Base-by-base conservation (phyloP, 2,888 invertebrate genomes). In the Agrochola lychnidis region DNA sequence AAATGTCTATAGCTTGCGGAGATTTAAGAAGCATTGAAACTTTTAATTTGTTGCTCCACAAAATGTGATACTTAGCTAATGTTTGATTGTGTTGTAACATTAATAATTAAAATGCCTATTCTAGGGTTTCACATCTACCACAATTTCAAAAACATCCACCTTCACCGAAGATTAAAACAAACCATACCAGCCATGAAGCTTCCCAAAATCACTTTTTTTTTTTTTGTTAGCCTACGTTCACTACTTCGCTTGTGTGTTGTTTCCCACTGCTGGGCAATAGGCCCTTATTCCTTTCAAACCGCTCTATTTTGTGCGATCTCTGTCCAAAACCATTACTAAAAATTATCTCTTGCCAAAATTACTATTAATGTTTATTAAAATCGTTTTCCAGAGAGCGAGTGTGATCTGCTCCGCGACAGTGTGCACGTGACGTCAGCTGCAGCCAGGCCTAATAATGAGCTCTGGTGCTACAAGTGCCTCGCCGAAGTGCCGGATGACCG, bases 381-480 rank as follows among this genome's bases (percentile, higher is more conserved):
- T 66, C 81, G 4, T 19, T 19, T 94, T 96, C 69, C 94, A 96
- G 96, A 93, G 66, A 85, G 95, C 48, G 88, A 90, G 51, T 91
- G 94, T 79, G 96, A 96, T 89, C 91, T 97, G 4, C 96, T 97
- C 66, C 96, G 97, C 7, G 97, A 97, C 92, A 97, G 97, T 86
- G 97, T 97, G 74, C 98, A 98, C 94, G 97, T 98, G 88, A 99
- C 98, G 0, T 98, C 98, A 83, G 98, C 98, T 59, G 98, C 98
- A 42, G 97, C 98, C 48, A 97, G 98, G 91, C 98, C 98, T 84
- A 97, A 97, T 87, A 98, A 98, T 93, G 98, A 98, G 92, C 97
- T 98, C 73, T 98, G 98, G 97, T 99, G 99, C 94, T 98, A 98
- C 94, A 97, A 97, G 86, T 99, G 99, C 93, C 97, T 98, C 88